Conservation (phyloP, 2,888 invertebrate genomes). For the Penaeus monodon region DNA sequence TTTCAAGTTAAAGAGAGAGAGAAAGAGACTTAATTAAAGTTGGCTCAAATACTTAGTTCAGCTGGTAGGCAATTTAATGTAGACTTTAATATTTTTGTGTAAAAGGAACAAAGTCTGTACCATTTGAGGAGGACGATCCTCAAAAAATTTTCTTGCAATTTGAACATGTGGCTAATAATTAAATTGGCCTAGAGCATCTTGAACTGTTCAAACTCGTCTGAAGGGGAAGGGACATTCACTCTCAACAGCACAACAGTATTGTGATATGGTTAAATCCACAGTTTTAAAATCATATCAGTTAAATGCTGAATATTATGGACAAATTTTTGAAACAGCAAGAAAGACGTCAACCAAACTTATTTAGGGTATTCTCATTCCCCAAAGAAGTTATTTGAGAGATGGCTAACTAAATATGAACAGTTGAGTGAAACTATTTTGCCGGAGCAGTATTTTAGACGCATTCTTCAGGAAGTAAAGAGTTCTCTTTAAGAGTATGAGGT, state of each 20-base stretch:
- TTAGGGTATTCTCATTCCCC: background rate
- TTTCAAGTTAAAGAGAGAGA: too few species aligned
- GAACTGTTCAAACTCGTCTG: background rate
- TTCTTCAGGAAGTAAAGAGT: background rate
- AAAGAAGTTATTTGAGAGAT: constrained; percentile 7
- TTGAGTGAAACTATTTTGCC: background rate
- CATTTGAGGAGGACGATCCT: constrained; percentile 27
- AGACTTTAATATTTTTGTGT: too few species aligned
- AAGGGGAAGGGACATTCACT: background rate
- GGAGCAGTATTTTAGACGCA: background rate
- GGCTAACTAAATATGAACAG: background rate
- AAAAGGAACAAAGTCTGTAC: background rate
- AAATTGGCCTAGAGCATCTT: background rate
- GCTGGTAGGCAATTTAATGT: too few species aligned
- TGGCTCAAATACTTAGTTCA: too few species aligned
- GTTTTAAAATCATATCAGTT: background rate
- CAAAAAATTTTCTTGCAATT: background rate
- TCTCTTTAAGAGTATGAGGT: too few species aligned
- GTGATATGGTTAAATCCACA: background rate
- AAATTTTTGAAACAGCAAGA: background rate
- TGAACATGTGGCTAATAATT: constrained; percentile 13
- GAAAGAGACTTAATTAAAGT: too few species aligned
- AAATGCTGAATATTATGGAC: background rate
- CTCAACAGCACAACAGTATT: background rate
- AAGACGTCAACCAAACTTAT: background rate